Conservation (phyloP, 2,113 vertebrate species). For the Hiodon alosoides region DNA sequence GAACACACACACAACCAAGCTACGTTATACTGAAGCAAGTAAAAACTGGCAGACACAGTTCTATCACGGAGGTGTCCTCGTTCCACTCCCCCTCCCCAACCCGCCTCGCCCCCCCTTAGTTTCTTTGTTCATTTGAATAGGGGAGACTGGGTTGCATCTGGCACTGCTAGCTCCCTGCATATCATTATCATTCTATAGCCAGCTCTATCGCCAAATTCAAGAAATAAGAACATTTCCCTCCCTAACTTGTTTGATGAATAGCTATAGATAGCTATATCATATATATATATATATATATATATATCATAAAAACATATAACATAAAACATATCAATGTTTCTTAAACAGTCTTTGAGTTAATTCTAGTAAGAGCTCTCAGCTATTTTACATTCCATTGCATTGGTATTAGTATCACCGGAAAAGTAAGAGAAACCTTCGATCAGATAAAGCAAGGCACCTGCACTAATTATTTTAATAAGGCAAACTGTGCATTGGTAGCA, state of each 20-base stretch:
- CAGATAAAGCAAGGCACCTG: no score
- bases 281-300: no score
- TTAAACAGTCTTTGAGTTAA: no score
- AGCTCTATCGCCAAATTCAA: slow-evolving; percentile 17
- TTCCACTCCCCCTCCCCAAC: background rate
- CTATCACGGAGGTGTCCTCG: slow-evolving; percentile 10
- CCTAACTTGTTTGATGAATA: no score
- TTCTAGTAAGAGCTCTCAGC: no score
- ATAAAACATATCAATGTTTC: no score
- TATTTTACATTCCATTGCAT: no score
- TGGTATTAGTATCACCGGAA: no score
- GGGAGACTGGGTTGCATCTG: slow-evolving; percentile 37
- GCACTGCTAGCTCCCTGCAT: slow-evolving; percentile 39
- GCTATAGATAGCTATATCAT: no score
- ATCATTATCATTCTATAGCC: slow-evolving; percentile 46
- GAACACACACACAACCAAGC: background rate
- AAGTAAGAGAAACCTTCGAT: no score
- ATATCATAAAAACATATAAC: no score
- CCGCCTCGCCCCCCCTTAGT: slow-evolving; percentile 7
- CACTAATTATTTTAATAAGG: background rate
- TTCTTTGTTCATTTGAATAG: slow-evolving; percentile 33
- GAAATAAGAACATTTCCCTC: background rate
- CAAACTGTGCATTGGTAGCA: background rate
- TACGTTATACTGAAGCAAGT: background rate
- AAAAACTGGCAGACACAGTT: slow-evolving; percentile 10